phyloP scores from a whole-genome alignment of 2,113 vertebrate species.

The Speoplatyrhinus poulsoni region DNA sequence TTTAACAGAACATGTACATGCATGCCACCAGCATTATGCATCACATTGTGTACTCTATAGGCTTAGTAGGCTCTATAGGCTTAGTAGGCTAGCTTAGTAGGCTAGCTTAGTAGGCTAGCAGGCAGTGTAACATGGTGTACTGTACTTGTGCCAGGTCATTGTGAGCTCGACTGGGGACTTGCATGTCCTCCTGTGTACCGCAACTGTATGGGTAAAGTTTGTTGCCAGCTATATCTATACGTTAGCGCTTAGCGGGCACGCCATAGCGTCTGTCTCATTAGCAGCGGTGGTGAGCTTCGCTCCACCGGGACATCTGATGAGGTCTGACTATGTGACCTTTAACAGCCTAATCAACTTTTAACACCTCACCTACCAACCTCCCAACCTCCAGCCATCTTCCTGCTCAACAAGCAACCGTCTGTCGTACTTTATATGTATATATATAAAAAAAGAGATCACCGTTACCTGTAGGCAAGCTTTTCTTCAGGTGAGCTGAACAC shows the following conservation, averaged over 20 bases:
- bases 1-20: conserved; percentile 29
- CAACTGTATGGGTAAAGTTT: conserved; percentile 33
- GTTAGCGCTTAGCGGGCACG: conserved; percentile 43
- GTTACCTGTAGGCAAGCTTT: not conserved
- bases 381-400: conserved; percentile 55
- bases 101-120: not conserved
- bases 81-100: not conserved
- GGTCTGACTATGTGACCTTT: conserved; percentile 78
- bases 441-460: not conserved
- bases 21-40: conserved; percentile 5
- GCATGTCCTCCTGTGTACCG: conserved; percentile 17
- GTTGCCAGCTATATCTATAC: conserved; percentile 53
- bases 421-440: not conserved
- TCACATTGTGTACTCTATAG: not conserved
- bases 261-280: conserved; percentile 76
- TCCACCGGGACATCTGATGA: conserved; percentile 73
- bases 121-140: not conserved
- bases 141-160: conserved; percentile 32
- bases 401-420: conserved; percentile 46
- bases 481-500: not conserved
- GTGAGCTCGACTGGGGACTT: conserved; percentile 38
- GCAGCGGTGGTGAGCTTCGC: conserved; percentile 51
- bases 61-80: too few species aligned
- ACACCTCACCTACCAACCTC: conserved; percentile 72
- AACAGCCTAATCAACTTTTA: conserved; percentile 83